Base-by-base conservation (phyloP, 1,140 invertebrate species). In the Planococcus citri region DNA sequence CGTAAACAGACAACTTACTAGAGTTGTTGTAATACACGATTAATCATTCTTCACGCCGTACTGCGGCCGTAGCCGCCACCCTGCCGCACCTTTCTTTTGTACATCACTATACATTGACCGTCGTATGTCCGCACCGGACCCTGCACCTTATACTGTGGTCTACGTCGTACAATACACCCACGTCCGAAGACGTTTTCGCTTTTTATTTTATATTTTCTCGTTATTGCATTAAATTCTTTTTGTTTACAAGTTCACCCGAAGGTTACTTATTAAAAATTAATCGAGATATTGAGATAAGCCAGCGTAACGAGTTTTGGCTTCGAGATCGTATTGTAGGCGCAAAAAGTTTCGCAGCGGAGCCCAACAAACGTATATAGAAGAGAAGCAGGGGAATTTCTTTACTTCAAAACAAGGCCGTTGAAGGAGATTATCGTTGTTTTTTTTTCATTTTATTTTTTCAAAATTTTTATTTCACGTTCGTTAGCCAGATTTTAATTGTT, bases 1-100 rank as follows among this genome's bases (percentile, higher is more conserved):
- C 41, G 41, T 51, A 51, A 51, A 51, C 41, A 51, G 10, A 51
- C 41, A 51, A 51, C 17, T 51, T 51, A 51, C 41, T 17, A 51
- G 41, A 51, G 41, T 51, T 51, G 41, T 51, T 51, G 41, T 51
- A 51, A 51, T 51, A 51, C 41, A 51, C 41, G 41, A 51, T 51
- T 51, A 51, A 51, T 51, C 41, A 51, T 51, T 51, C 41, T 14
- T 51, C 41, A 17, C n/a, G 12, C 41, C 41, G 6, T 14, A 9
- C 41, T 17, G 41, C 41, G 41, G 2, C 6, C 2, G 41, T 20
- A 51, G 12, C 41, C 41, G 41, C 4, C 29, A 12, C 3, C 3
- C 29, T 33, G 29, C 29, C 29, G 4, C 29, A 12, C 12, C 29
- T n/a, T n/a, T n/a, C n/a, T n/a, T n/a, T n/a, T n/a, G n/a, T n/a